phyloP scores from a whole-genome alignment of 2,888 invertebrate species.

The Melinaea menophilus region DNA sequence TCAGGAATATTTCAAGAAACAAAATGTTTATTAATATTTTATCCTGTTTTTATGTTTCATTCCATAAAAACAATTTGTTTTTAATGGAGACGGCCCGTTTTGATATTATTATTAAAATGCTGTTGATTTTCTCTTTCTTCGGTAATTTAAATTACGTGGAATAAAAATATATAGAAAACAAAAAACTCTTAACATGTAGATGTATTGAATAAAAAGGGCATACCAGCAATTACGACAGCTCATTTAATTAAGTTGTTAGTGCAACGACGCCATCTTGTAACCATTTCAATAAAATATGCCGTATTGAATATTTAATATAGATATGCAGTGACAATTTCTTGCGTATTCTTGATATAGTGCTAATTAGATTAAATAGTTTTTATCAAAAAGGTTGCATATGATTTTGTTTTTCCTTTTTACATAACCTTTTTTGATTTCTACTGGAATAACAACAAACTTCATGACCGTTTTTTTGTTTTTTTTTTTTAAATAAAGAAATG shows the following conservation, averaged over 20 bases:
- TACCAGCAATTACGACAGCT: conserved; percentile 11
- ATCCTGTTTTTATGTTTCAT: conserved; percentile 3
- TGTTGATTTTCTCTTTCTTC: too few species aligned
- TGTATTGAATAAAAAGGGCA: conserved; percentile 15
- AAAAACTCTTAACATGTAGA: neutral
- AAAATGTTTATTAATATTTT: neutral
- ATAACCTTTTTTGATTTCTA: neutral
- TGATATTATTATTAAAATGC: too few species aligned
- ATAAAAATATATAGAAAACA: too few species aligned
- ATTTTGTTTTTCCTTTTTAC: too few species aligned
- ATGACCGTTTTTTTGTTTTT: too few species aligned
- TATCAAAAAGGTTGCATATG: neutral
- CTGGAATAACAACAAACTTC: neutral
- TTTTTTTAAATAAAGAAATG: too few species aligned
- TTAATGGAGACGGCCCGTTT: too few species aligned
- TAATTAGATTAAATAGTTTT: conserved; percentile 7
- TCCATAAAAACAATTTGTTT: too few species aligned
- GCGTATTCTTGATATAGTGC: neutral
- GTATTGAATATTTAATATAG: neutral
- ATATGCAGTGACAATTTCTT: neutral
- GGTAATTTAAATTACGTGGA: too few species aligned
- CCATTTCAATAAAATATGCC: conserved; percentile 15
- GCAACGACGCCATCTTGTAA: conserved; percentile 14
- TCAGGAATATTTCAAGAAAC: neutral
- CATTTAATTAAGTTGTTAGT: conserved; percentile 25